These are phyloP conservation scores for Hylyphantes graminicola DNA, from an alignment of 1,140 invertebrate genomes.

Conservation along the genomic window DNA sequence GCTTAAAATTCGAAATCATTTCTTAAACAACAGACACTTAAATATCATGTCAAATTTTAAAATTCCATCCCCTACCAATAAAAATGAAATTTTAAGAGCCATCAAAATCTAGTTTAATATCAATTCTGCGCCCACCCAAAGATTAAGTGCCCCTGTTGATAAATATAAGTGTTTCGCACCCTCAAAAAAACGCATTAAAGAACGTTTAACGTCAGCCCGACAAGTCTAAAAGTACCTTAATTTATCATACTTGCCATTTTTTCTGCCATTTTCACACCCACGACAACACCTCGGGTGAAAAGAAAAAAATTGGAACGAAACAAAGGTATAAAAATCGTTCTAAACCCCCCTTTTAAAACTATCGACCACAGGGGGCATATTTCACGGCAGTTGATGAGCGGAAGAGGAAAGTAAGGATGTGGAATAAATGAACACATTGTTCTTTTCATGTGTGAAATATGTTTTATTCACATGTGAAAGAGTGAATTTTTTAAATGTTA, in stretches of 20 bases:
- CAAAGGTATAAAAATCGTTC: background rate
- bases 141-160: background rate
- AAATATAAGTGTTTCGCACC: background rate
- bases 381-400: conserved; percentile 45
- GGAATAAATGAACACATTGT: no score
- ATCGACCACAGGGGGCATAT: conserved; percentile 42
- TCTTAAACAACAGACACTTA: background rate
- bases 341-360: conserved; percentile 5
- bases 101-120: conserved; percentile 7
- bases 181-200: conserved; percentile 41
- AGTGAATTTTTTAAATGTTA: no score
- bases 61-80: background rate
- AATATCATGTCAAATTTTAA: background rate
- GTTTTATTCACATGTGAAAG: no score
- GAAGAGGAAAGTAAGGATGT: no score
- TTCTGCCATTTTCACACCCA: conserved; percentile 21
- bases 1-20: no score
- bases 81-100: background rate
- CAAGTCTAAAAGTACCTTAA: conserved; percentile 17
- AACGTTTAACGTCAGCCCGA: conserved; percentile 32
- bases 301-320: background rate
- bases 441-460: no score
- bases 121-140: background rate
- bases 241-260: conserved; percentile 42
- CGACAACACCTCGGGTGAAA: conserved; percentile 18